A percentile compares a stretch with the other conserved stretches of the same genome.
phyloP scores from a whole-genome alignment of 2,797 vertebrate species.

The Cyprinodon diabolis region DNA sequence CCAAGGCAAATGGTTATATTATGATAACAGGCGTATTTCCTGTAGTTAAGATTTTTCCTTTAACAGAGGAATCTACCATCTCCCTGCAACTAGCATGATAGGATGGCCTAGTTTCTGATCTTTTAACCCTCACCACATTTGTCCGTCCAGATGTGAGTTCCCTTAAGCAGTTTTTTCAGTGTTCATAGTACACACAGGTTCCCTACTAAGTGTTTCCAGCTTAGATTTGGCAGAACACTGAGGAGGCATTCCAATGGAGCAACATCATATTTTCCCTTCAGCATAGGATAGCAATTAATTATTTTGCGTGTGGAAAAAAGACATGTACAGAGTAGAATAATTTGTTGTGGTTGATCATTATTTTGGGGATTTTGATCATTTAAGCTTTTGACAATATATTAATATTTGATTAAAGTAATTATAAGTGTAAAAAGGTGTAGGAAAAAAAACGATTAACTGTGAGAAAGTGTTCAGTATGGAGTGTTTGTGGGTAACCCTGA shows the following conservation, averaged over 20 bases:
- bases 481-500: slow-evolving; percentile 31
- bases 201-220: slow-evolving; percentile 93
- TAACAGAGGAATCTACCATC: slow-evolving; percentile 85
- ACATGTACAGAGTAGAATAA: slow-evolving; percentile 42
- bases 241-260: slow-evolving; percentile 88
- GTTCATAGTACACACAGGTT: slow-evolving; percentile 89
- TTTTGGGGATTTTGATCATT: slow-evolving; percentile 18
- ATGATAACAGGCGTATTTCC: slow-evolving; percentile 92
- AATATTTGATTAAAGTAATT: slow-evolving; percentile 18
- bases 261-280: slow-evolving; percentile 88
- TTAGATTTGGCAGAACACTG: slow-evolving; percentile 79
- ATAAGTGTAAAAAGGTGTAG: slow-evolving; percentile 30
- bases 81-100: slow-evolving; percentile 82
- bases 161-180: slow-evolving; percentile 94
- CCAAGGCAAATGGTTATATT: slow-evolving; percentile 92
- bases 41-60: slow-evolving; percentile 91
- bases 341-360: slow-evolving; percentile 47
- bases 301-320: slow-evolving; percentile 74
- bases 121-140: slow-evolving; percentile 89
- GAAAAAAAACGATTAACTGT: slow-evolving; percentile 1
- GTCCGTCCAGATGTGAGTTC: slow-evolving; percentile 91
- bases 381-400: slow-evolving; percentile 4
- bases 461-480: slow-evolving; percentile 10
- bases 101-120: slow-evolving; percentile 78
- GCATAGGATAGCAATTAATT: slow-evolving; percentile 87